These are phyloP conservation scores for Alouatta palliata DNA, from an alignment of 2,113 vertebrate genomes.

Conservation along the genomic window DNA sequence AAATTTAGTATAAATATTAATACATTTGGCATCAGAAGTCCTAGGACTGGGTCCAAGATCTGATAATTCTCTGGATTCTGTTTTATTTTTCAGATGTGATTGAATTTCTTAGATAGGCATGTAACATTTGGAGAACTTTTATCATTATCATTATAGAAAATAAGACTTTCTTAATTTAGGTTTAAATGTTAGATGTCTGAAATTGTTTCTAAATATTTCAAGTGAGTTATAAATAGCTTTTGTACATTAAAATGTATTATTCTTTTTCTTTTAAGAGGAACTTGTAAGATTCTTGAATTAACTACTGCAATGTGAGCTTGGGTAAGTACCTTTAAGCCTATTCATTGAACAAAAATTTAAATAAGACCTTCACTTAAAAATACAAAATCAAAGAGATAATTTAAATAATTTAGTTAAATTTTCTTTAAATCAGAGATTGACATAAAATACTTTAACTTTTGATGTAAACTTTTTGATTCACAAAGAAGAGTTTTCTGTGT, in stretches of 20 bases:
- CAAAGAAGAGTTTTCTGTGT: not conserved
- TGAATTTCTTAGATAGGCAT: not conserved
- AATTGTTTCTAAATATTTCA: not conserved
- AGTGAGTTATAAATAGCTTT: not conserved
- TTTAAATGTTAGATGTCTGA: not conserved
- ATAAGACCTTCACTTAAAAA: not conserved
- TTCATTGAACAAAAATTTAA: not conserved
- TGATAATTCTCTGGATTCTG: not conserved
- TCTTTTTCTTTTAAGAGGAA: not conserved
- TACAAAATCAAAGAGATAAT: not conserved
- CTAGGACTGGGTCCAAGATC: not conserved
- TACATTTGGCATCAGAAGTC: not conserved
- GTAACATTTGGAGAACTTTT: not conserved
- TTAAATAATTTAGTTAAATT: not conserved
- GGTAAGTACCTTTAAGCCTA: not conserved
- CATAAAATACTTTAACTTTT: not conserved
- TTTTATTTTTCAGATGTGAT: too few relatives aligned
- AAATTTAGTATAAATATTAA: not conserved
- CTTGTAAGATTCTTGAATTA: not conserved
- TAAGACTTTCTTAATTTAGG: not conserved
- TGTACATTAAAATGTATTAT: not conserved
- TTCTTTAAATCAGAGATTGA: not conserved
- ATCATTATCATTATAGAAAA: not conserved
- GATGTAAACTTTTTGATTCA: not conserved
- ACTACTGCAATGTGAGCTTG: not conserved